Conservation (phyloP, 2,113 vertebrate species). For the Etheostoma cragini region DNA sequence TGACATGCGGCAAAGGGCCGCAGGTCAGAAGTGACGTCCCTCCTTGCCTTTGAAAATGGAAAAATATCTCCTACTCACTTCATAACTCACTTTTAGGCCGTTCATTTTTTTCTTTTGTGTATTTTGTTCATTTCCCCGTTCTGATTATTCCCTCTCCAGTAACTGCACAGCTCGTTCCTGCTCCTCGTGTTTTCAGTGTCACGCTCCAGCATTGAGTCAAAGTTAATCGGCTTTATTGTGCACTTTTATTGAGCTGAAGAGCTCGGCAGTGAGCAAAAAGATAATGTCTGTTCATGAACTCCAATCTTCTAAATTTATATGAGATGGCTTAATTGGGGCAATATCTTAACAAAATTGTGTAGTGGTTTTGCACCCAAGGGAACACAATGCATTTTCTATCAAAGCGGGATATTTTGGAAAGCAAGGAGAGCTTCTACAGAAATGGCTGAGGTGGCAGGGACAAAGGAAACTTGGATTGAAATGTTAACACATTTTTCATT, state of each 20-base stretch:
- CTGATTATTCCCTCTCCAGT: constrained; percentile 1
- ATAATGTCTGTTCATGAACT: constrained; percentile 47
- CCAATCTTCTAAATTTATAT: constrained; percentile 45
- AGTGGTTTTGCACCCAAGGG: constrained; percentile 29
- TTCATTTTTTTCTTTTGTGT: not conserved
- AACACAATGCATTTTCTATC: constrained; percentile 40
- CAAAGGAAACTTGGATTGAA: constrained; percentile 48
- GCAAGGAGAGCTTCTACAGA: constrained; percentile 23
- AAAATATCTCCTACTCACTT: too few relatives aligned
- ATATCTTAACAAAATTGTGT: constrained; percentile 50
- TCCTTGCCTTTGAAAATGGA: not conserved
- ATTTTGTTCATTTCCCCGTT: not conserved
- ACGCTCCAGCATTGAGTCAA: constrained; percentile 37
- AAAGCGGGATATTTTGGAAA: constrained; percentile 24
- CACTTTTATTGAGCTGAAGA: constrained; percentile 29
- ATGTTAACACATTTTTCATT: constrained; percentile 55
- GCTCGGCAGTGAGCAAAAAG: constrained; percentile 43
- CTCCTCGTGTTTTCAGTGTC: constrained; percentile 46
- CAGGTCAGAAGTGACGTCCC: not conserved
- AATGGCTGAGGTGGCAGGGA: constrained; percentile 26
- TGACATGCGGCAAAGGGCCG: too few relatives aligned
- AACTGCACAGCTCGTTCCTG: constrained; percentile 13
- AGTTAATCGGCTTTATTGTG: constrained; percentile 61
- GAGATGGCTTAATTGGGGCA: constrained; percentile 53
- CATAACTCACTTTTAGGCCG: not conserved